Conservation (phyloP, 2,797 vertebrate genomes). For the Mormyrops attenuatus region DNA sequence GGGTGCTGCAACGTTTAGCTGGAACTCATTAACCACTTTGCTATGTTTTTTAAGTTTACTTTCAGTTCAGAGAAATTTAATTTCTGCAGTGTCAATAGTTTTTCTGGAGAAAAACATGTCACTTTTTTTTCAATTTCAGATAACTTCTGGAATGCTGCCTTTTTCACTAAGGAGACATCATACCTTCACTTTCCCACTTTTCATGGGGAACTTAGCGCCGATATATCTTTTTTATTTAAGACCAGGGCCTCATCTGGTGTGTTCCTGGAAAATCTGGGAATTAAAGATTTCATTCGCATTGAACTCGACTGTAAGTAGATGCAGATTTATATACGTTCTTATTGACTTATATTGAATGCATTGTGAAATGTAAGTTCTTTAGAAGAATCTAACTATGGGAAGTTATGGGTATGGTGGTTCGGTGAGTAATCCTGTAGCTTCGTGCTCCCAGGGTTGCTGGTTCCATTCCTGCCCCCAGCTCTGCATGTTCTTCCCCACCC, state of each 20-base stretch:
- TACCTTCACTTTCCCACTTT: conserved; percentile 94
- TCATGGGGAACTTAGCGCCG: conserved; percentile 82
- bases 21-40: neutral
- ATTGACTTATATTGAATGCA: neutral
- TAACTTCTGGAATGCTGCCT: conserved; percentile 86
- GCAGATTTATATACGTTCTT: neutral
- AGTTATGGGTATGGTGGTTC: neutral
- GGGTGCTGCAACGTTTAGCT: neutral
- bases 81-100: neutral
- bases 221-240: conserved; percentile 92
- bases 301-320: conserved; percentile 75
- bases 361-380: neutral
- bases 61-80: neutral
- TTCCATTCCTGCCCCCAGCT: neutral
- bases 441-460: too few relatives aligned
- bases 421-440: neutral
- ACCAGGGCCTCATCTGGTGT: conserved; percentile 81
- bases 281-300: conserved; percentile 89
- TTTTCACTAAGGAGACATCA: conserved; percentile 81
- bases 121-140: conserved; percentile 38
- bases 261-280: conserved; percentile 91
- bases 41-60: neutral
- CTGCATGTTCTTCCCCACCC: neutral
- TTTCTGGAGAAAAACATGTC: neutral
- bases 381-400: neutral